phyloP scores from a whole-genome alignment of 2,797 vertebrate genomes.

The Tokudaia muenninki region DNA sequence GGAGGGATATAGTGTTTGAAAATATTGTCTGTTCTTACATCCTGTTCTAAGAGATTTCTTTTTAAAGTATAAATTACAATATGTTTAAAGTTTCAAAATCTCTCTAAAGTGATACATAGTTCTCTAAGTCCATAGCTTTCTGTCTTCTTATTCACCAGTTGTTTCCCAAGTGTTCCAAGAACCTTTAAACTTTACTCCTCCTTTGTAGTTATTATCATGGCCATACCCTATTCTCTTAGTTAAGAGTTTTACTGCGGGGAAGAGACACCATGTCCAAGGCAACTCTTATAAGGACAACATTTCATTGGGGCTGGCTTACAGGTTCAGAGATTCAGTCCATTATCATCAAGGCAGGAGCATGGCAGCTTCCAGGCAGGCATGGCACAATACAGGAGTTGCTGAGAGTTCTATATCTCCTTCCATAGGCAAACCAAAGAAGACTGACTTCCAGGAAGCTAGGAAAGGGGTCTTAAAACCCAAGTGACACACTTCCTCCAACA shows the following conservation, averaged over 20 bases:
- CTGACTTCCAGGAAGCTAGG: background rate
- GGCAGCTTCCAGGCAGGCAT: no score
- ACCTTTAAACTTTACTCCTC: background rate
- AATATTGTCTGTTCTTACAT: slow-evolving; percentile 12
- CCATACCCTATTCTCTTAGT: background rate
- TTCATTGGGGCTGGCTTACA: background rate
- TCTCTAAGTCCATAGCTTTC: background rate
- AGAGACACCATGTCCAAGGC: background rate
- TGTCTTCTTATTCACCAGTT: slow-evolving; percentile 37
- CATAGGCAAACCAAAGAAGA: background rate
- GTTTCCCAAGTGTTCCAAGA: slow-evolving; percentile 14
- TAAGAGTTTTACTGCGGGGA: background rate
- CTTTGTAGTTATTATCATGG: background rate
- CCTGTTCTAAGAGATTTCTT: slow-evolving; percentile 53
- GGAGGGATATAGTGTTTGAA: background rate
- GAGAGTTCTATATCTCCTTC: background rate
- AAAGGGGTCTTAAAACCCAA: background rate
- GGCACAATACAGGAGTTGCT: background rate
- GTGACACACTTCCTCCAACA: background rate
- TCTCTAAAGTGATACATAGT: background rate
- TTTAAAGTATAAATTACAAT: slow-evolving; percentile 43
- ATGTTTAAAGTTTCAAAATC: slow-evolving; percentile 14
- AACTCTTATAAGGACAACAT: background rate
- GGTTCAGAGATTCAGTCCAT: background rate
- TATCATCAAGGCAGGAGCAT: background rate